Evolutionary conservation across 2,797 vertebrate species (phyloP), one percentile per base, ranked within the genome.

Genomic region (Simalia tracyae): DNA sequence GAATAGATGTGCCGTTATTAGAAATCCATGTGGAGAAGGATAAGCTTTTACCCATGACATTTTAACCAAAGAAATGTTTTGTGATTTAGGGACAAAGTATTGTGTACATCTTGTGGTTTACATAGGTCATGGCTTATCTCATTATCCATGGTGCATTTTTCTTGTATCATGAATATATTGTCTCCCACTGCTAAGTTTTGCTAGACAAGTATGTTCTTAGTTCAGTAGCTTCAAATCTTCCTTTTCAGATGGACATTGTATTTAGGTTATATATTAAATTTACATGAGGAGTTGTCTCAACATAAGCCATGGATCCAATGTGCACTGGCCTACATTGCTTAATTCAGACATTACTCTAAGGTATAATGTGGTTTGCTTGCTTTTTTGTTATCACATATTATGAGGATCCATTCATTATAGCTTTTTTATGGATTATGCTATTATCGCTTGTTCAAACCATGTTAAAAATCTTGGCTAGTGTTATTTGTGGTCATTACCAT

Each of bases 131-230:
- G 12, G 31, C 50, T 91, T 14, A 59, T 19, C 89, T 64, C 81
- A 72, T 90, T 85, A 87, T 42, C 1, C 22, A 56, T 81, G 8
- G 0, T 64, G 26, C 87, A 72, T 91, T 61, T 92, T 93, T 89
- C n/a, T 92, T 89, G 63, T 92, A 89, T 81, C 24, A 5, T 60
- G 54, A 86, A 28, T 57, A 60, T 94, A 57, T 90, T 81, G 91
- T 92, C 76, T 92, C 24, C 28, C 54, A 92, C 66, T 64, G n/a
- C 84, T 86, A 1, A 17, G 1, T 63, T 11, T 46, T 36, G 84
- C 76, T 7, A 91, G 61, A 2, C 50, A 28, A 95, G 87, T 93
- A 17, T 3, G 86, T 91, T 60, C 28, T 63, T 89, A 54, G 86
- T 93, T 87, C 93, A 76, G 11, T 63, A 59, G 24, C 5, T 85